Percentiles rank a stretch among this genome's conserved stretches.
Conservation (phyloP, 2,113 vertebrate species). For the Nothoprocta pentlandii region DNA sequence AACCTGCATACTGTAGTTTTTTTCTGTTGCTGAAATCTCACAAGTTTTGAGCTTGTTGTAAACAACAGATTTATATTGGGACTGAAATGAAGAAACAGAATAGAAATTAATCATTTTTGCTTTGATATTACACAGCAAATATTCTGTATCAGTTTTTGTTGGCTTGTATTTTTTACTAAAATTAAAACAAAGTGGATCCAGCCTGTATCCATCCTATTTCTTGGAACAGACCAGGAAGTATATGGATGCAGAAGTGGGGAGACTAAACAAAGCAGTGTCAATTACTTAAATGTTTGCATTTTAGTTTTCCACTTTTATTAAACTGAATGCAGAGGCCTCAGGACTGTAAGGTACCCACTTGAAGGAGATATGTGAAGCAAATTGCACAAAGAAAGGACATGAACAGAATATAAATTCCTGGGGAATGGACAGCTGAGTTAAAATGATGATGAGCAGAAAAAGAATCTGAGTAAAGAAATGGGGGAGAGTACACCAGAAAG, state of each 20-base stretch:
- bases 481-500: not conserved
- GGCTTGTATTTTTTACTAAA: not conserved
- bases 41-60: not conserved
- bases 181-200: not conserved
- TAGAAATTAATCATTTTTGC: not conserved
- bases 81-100: not conserved
- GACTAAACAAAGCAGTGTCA: not conserved
- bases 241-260: not conserved
- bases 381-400: not conserved
- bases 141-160: not conserved
- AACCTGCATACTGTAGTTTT: not conserved
- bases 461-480: not conserved
- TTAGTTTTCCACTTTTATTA: not conserved
- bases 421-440: not conserved
- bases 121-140: not conserved
- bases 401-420: not conserved
- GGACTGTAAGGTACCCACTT: not conserved
- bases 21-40: not conserved
- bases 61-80: not conserved
- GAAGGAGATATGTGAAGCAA: accelerated
- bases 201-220: not conserved
- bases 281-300: not conserved
- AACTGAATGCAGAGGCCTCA: not conserved
- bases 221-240: not conserved
- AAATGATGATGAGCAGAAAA: not conserved